These are phyloP conservation scores for Diadema setosum DNA, from an alignment of 35 echinoderm and acorn worm species.

Conservation along the genomic window DNA sequence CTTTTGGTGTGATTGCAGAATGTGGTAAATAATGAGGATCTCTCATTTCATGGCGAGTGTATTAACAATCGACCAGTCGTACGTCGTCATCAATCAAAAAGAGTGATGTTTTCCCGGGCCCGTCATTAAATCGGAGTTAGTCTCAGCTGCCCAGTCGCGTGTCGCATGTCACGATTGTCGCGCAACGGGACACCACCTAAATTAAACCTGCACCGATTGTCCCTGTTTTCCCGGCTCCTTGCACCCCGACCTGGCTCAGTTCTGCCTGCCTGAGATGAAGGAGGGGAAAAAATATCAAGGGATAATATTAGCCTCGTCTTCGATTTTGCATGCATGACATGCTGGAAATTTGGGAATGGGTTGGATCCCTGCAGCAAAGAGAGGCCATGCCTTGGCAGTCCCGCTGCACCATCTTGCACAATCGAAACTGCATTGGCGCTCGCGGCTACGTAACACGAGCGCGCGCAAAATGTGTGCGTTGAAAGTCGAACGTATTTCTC, in stretches of 20 bases:
- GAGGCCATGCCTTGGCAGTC: not conserved
- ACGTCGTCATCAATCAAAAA: not conserved
- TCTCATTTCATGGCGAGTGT: conserved; percentile 7
- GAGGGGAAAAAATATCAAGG: no score
- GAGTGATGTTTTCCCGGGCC: not conserved
- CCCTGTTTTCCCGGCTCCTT: not conserved
- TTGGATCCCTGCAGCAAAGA: not conserved
- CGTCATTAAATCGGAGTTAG: conserved; percentile 19
- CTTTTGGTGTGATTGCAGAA: conserved; percentile 28
- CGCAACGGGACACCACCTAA: not conserved
- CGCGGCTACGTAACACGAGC: not conserved
- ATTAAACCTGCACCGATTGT: conserved; percentile 3
- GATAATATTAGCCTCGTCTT: conserved; percentile 6
- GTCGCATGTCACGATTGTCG: not conserved
- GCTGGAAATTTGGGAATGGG: not conserved
- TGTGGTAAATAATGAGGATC: conserved; percentile 21
- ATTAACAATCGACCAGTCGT: not conserved
- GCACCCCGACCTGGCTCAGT: not conserved
- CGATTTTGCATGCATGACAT: conserved; percentile 22
- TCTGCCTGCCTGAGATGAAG: not conserved
- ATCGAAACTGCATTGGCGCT: not conserved
- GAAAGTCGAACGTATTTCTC: conserved; percentile 29
- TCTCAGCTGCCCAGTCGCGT: conserved; percentile 10
- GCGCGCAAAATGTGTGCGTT: conserved; percentile 13
- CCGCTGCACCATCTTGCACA: not conserved